Evolutionary conservation across 1,140 invertebrate species (phyloP), one percentile per base, ranked within the genome.

Genomic region (Aphis craccivora): DNA sequence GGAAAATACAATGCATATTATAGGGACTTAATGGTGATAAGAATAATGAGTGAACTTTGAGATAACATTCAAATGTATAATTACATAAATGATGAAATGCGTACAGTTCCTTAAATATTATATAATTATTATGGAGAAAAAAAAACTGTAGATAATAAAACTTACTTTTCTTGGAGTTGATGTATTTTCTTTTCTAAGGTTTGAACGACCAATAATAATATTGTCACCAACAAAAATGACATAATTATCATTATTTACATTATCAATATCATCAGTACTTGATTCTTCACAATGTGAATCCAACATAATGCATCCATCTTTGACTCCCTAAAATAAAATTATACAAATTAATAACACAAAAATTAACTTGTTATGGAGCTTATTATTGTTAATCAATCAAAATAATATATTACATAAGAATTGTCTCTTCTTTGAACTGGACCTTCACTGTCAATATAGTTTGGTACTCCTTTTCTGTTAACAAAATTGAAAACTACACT

Each of bases 371-470:
- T 40, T 40, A 40, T 40, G 2, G 37, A 40, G 37, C 37, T 40
- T 40, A 40, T 40, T 40, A 40, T 40, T 40, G 1, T 43, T 25
- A 90, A 40, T n/a, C 43, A 22, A 35, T 91, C 0, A 83, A n/a
- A 25, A 37, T 11, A 0, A 37, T 83, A 51, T 51, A 76, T 92
- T 92, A 93, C 91, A 86, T 83, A 93, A 43, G 91, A 55, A 86
- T 93, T 89, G 18, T 96, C 96, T 95, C 96, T 96, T 94, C 96
- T 96, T 93, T 97, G 96, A 93, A 97, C 96, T 94, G 97, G 96
- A 93, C 97, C 97, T 96, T 98, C 98, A 95, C 98, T 98, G 95
- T 98, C 97, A 95, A 98, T 98, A 95, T 98, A 98, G 96, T 98
- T 97, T 88, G 98, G 98, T 94, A 98, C 97, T 94, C 97, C 97